A percentile compares a stretch with the other conserved stretches of the same genome.
phyloP scores from a whole-genome alignment of 2,888 invertebrate species.

The Gerris lacustris region DNA sequence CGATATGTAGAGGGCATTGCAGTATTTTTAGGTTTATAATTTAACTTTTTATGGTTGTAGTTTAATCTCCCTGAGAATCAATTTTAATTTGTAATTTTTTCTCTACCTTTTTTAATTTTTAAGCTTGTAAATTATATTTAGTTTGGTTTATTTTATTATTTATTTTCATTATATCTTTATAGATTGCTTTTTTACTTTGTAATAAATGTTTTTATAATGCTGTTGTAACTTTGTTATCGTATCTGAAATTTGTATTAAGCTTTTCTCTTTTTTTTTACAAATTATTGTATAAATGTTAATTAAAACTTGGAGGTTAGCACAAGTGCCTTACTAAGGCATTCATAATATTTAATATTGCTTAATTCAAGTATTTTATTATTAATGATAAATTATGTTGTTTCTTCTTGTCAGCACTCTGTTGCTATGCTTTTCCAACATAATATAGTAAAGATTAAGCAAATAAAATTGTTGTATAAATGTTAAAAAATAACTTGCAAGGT shows the following conservation, averaged over 20 bases:
- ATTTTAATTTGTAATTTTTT: neutral
- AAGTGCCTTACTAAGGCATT: constrained; percentile 34
- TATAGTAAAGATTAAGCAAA: constrained; percentile 22
- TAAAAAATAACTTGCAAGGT: constrained; percentile 18
- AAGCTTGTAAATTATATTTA: neutral
- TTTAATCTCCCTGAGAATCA: neutral
- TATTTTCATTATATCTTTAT: neutral
- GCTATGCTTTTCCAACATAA: constrained; percentile 10
- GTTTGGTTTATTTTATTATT: constrained; percentile 2
- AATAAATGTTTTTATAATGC: neutral
- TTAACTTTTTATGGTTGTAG: no score
- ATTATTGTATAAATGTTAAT: constrained; percentile 9
- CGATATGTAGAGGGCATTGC: no score
- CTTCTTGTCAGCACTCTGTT: neutral
- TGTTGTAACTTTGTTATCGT: constrained; percentile 8
- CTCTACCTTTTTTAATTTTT: neutral
- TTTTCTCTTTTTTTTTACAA: neutral
- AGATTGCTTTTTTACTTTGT: neutral
- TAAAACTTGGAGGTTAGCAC: neutral
- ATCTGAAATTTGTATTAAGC: neutral
- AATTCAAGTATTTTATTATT: no score
- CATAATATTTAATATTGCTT: constrained; percentile 29
- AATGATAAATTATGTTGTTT: neutral
- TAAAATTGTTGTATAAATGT: constrained; percentile 25
- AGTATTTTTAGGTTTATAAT: no score